Percentiles rank a stretch among this genome's conserved stretches.
phyloP scores from a whole-genome alignment of 2,888 invertebrate genomes.

The Pterobdella sp. region DNA sequence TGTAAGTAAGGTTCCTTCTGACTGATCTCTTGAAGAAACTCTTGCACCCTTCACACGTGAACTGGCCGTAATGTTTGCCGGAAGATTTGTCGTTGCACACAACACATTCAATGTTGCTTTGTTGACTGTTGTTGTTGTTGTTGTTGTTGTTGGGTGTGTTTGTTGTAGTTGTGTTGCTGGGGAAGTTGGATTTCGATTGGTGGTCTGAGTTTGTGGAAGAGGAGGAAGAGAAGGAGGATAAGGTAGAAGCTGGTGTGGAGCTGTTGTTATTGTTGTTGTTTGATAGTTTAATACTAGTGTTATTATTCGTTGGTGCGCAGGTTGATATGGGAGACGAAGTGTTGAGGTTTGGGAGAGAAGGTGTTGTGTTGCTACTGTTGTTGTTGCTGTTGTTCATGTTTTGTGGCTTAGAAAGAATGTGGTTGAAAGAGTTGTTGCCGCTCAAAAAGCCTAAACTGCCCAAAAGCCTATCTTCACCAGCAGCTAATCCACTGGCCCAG shows the following conservation, averaged over 20 bases:
- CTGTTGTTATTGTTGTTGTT: constrained; percentile 21
- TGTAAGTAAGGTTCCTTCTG: constrained; percentile 89
- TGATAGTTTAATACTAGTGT: too few relatives aligned
- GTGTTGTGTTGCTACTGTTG: not conserved
- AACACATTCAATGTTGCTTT: constrained; percentile 74
- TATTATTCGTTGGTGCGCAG: not conserved
- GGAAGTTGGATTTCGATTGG: not conserved
- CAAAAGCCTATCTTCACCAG: not conserved
- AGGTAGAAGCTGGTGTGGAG: not conserved
- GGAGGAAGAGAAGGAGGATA: constrained; percentile 5
- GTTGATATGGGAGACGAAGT: not conserved
- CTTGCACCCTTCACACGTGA: constrained; percentile 92
- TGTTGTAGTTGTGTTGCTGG: constrained; percentile 6
- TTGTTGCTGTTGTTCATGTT: not conserved
- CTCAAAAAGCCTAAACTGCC: constrained; percentile 17
- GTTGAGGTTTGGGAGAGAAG: not conserved
- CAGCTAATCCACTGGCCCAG: constrained; percentile 21
- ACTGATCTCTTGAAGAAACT: constrained; percentile 98
- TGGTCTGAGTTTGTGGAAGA: not conserved
- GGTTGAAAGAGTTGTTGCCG: not conserved
- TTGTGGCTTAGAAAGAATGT: not conserved
- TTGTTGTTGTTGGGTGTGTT: not conserved
- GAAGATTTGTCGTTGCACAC: constrained; percentile 97
- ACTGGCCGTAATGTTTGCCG: constrained; percentile 98
- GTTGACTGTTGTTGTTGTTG: constrained; percentile 12